Conservation (phyloP, 2,888 invertebrate genomes). For the Dolichomitus sp. region DNA sequence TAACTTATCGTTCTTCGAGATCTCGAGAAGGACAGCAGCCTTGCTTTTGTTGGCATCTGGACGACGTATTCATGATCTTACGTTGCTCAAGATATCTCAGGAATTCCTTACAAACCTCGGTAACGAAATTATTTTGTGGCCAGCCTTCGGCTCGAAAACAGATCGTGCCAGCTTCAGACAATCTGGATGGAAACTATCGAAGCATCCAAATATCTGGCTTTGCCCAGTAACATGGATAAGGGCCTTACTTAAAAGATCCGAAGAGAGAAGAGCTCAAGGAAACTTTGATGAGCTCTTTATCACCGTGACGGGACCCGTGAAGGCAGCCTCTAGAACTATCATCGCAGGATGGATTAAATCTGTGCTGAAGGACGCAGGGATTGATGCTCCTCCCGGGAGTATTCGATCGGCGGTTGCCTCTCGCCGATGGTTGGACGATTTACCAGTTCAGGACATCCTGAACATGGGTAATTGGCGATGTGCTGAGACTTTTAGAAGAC, state of each 20-base stretch:
- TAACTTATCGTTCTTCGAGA: conserved; percentile 62
- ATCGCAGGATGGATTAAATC: conserved; percentile 68
- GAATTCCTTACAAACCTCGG: conserved; percentile 52
- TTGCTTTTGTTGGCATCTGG: conserved; percentile 65
- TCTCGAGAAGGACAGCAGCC: conserved; percentile 67
- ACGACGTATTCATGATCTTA: conserved; percentile 68
- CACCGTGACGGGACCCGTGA: conserved; percentile 53
- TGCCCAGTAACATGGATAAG: conserved; percentile 64
- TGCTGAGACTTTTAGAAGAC: conserved; percentile 63
- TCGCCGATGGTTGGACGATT: conserved; percentile 62
- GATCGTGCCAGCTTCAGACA: conserved; percentile 65
- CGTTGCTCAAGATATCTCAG: conserved; percentile 63
- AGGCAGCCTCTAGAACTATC: conserved; percentile 63
- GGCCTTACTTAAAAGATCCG: conserved; percentile 57
- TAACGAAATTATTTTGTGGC: conserved; percentile 70
- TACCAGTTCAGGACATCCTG: conserved; percentile 63
- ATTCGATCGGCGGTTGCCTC: conserved; percentile 70
- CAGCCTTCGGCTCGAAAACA: conserved; percentile 69
- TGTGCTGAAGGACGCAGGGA: conserved; percentile 62
- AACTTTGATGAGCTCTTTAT: conserved; percentile 58
- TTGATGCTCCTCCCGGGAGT: conserved; percentile 66
- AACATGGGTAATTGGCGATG: conserved; percentile 67
- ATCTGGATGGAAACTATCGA: conserved; percentile 68
- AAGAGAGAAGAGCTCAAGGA: conserved; percentile 44
- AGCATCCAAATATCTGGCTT: conserved; percentile 63